phyloP scores from a whole-genome alignment of 2,113 vertebrate genomes.

The Anhinga anhinga region DNA sequence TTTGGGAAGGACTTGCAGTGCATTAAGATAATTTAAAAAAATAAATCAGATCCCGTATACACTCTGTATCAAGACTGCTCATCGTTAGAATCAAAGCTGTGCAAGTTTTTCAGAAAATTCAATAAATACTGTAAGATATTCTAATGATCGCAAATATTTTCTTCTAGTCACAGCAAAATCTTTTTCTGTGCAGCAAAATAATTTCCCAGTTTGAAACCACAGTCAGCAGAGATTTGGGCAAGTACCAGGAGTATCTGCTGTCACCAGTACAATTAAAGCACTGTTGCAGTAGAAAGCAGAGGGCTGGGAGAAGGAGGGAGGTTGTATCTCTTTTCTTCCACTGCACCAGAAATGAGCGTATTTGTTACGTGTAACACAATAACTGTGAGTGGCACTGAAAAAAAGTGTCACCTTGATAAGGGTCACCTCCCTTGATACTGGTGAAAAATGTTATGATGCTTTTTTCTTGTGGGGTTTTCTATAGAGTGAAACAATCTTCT shows the following conservation, averaged over 20 bases:
- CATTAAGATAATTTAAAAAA: background rate
- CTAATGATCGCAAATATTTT: background rate
- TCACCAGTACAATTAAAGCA: constrained; percentile 18
- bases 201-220: background rate
- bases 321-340: background rate
- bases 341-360: background rate
- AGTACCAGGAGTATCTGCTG: constrained; percentile 5
- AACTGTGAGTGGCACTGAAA: background rate
- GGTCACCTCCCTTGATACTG: background rate
- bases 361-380: constrained; percentile 12
- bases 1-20: background rate
- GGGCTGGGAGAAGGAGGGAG: background rate
- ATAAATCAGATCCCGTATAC: background rate
- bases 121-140: background rate
- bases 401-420: background rate
- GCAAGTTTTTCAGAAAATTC: background rate
- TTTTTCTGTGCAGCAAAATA: background rate
- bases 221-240: background rate
- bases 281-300: background rate
- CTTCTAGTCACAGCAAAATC: background rate
- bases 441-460: background rate
- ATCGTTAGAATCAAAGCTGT: background rate
- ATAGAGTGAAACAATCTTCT: background rate
- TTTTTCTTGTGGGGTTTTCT: background rate
- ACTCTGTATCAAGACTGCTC: background rate